These are phyloP conservation scores for Drosophila kohkoa DNA, from an alignment of 1,140 invertebrate species.

Conservation along the genomic window DNA sequence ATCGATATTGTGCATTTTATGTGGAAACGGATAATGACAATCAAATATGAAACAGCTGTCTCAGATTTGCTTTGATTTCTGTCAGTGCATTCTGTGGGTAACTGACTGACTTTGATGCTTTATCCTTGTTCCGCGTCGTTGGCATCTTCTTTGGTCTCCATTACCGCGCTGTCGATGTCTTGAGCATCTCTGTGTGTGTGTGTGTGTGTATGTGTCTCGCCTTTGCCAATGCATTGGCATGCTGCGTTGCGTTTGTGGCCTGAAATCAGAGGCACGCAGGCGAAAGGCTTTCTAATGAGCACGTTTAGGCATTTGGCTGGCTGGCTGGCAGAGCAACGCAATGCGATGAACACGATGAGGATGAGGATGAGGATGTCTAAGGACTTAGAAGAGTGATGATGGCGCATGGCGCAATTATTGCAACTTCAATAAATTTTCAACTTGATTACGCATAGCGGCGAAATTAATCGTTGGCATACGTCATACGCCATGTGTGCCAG, in stretches of 20 bases:
- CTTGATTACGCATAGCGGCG: conserved; percentile 77
- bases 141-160: conserved; percentile 6
- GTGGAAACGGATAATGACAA: no score
- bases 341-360: no score
- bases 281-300: conserved; percentile 75
- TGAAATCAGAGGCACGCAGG: conserved; percentile 73
- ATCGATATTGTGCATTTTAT: no score
- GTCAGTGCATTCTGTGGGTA: conserved; percentile 24
- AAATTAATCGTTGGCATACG: conserved; percentile 79
- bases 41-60: no score
- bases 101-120: conserved; percentile 18
- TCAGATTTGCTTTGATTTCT: not conserved
- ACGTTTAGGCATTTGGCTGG: conserved; percentile 47
- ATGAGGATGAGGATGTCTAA: not conserved
- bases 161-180: not conserved
- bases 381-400: not conserved
- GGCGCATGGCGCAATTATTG: conserved; percentile 72
- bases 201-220: not conserved
- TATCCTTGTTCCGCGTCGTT: conserved; percentile 28
- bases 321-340: conserved; percentile 3
- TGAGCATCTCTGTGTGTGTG: not conserved
- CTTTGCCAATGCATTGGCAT: not conserved
- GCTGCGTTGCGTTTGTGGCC: conserved; percentile 38
- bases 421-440: conserved; percentile 82
- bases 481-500: conserved; percentile 58